phyloP scores from a whole-genome alignment of 1,140 invertebrate genomes.

The Zaprionus capensis region DNA sequence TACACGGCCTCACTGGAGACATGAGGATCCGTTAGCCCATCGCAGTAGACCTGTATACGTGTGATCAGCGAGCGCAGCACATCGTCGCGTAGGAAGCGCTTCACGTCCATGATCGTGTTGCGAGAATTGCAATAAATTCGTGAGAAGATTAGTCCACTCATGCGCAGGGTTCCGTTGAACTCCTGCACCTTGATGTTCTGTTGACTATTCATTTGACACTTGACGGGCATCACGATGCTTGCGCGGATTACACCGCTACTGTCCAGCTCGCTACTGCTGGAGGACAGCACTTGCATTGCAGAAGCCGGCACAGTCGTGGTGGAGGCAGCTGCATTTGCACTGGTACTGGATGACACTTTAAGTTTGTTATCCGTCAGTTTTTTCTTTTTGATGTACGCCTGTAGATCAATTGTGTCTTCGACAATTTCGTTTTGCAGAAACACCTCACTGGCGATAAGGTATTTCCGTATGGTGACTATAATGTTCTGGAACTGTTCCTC shows the following conservation, averaged over 20 bases:
- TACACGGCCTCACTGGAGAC: slow-evolving; percentile 66
- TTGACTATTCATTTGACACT: slow-evolving; percentile 65
- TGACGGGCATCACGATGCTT: slow-evolving; percentile 70
- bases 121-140: slow-evolving; percentile 71
- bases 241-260: slow-evolving; percentile 55
- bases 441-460: slow-evolving; percentile 72
- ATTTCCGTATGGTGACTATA: slow-evolving; percentile 65
- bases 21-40: slow-evolving; percentile 77
- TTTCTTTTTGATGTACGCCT: slow-evolving; percentile 70
- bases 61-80: slow-evolving; percentile 77
- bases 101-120: slow-evolving; percentile 73
- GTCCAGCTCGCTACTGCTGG: slow-evolving; percentile 1
- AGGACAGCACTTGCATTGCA: slow-evolving; percentile 36
- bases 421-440: slow-evolving; percentile 74
- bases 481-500: slow-evolving; percentile 79
- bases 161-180: slow-evolving; percentile 69
- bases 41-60: slow-evolving; percentile 81
- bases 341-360: slow-evolving; percentile 37
- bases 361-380: slow-evolving; percentile 53
- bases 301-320: slow-evolving; percentile 14
- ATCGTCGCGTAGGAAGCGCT: slow-evolving; percentile 77
- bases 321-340: not conserved
- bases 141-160: slow-evolving; percentile 71
- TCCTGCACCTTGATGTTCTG: slow-evolving; percentile 65
- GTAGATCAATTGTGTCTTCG: slow-evolving; percentile 70